phyloP scores from a whole-genome alignment of 2,797 vertebrate species.

The Mormyrus proboscirostris region DNA sequence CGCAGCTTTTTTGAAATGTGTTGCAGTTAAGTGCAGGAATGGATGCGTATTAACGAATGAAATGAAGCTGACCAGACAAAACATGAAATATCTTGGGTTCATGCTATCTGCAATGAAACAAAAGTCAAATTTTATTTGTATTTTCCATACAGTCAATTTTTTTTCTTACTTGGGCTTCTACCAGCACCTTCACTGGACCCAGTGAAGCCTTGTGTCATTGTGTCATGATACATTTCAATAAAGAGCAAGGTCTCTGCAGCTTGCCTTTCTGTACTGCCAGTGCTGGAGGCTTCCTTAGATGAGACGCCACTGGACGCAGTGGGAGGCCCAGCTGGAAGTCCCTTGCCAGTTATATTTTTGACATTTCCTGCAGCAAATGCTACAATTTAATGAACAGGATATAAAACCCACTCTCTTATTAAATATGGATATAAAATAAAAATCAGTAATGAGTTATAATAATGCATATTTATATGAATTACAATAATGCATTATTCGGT shows the following conservation, averaged over 20 bases:
- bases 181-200: not conserved
- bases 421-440: not conserved
- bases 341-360: not conserved
- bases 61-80: not conserved
- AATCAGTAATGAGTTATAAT: not conserved
- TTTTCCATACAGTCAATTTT: not conserved
- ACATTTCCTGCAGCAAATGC: not conserved
- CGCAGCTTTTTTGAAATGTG: not conserved
- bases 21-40: not conserved
- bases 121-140: not conserved
- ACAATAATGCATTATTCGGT: not conserved
- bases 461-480: not conserved
- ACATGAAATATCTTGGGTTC: not conserved
- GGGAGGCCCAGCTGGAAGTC: not conserved
- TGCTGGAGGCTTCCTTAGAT: not conserved
- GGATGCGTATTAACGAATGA: not conserved
- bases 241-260: not conserved
- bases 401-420: not conserved
- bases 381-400: not conserved
- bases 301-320: not conserved
- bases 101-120: not conserved
- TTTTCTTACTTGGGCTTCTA: not conserved
- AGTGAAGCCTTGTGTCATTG: not conserved
- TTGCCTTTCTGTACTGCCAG: not conserved
- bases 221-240: not conserved